phyloP scores from a whole-genome alignment of 1,140 invertebrate species.

The Lepidurus couesii region DNA sequence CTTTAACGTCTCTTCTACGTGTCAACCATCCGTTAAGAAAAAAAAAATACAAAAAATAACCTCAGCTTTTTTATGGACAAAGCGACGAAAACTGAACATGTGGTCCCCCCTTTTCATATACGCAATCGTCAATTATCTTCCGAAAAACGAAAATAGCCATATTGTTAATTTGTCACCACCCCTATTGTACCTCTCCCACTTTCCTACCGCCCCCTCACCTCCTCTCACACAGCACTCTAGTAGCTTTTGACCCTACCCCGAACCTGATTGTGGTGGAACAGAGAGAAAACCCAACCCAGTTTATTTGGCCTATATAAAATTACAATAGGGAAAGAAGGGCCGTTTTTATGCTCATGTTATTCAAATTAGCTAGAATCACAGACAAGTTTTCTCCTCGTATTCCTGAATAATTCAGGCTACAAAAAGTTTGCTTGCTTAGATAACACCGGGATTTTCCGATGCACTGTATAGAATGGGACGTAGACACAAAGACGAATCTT shows the following conservation, averaged over 20 bases:
- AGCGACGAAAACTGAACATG: neutral
- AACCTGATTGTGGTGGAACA: neutral
- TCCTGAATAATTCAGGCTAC: too few species aligned
- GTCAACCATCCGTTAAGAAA: too few species aligned
- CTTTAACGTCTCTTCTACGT: too few species aligned
- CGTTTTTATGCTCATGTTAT: conserved; percentile 14
- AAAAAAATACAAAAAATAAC: too few species aligned
- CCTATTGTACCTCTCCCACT: too few species aligned
- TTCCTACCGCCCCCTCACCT: neutral
- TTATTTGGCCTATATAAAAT: neutral
- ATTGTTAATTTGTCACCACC: conserved; percentile 1
- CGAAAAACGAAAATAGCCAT: neutral
- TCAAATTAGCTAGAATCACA: neutral
- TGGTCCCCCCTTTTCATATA: neutral
- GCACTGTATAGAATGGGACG: too few species aligned
- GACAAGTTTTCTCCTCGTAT: too few species aligned
- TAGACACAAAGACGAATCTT: too few species aligned
- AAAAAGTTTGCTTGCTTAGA: too few species aligned
- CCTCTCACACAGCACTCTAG: neutral
- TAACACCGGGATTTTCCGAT: too few species aligned
- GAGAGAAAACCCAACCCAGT: neutral
- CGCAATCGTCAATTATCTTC: neutral
- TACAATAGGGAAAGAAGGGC: neutral
- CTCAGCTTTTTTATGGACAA: neutral
- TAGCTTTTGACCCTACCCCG: neutral